phyloP scores from a whole-genome alignment of 2,888 invertebrate species.

The Folsomia candida region DNA sequence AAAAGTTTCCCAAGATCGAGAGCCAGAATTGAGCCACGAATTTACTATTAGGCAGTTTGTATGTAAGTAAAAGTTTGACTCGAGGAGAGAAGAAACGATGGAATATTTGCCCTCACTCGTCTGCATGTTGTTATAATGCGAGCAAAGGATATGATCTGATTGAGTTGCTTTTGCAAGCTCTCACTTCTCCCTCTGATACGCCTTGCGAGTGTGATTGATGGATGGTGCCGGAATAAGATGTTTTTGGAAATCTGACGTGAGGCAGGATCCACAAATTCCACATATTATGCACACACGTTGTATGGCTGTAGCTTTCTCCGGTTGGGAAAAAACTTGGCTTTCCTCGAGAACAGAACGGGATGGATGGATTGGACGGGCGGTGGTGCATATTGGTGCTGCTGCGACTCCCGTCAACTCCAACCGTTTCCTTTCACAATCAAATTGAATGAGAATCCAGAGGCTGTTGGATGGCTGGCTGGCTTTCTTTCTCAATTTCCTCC shows the following conservation, averaged over 20 bases:
- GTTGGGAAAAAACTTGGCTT: no score
- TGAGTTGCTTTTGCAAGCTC: no score
- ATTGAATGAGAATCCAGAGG: not conserved
- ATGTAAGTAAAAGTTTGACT: not conserved
- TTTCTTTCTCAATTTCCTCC: no score
- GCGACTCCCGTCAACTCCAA: not conserved
- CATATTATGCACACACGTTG: no score
- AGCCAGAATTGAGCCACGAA: no score
- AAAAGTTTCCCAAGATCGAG: no score
- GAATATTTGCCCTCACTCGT: not conserved
- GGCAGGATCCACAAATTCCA: not conserved
- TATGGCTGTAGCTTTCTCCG: not conserved
- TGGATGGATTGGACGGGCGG: no score
- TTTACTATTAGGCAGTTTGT: not conserved
- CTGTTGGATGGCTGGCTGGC: not conserved
- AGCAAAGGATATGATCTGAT: not conserved
- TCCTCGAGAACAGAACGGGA: no score
- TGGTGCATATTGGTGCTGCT: no score
- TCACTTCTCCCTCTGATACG: not conserved
- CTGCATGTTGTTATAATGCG: not conserved
- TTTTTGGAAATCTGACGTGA: conserved; percentile 14
- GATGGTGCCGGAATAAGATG: not conserved
- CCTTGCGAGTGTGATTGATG: not conserved
- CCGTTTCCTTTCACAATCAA: not conserved
- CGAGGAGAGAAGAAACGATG: not conserved